These are phyloP conservation scores for Aspidapion aeneum DNA, from an alignment of 2,888 invertebrate species.

Conservation along the genomic window DNA sequence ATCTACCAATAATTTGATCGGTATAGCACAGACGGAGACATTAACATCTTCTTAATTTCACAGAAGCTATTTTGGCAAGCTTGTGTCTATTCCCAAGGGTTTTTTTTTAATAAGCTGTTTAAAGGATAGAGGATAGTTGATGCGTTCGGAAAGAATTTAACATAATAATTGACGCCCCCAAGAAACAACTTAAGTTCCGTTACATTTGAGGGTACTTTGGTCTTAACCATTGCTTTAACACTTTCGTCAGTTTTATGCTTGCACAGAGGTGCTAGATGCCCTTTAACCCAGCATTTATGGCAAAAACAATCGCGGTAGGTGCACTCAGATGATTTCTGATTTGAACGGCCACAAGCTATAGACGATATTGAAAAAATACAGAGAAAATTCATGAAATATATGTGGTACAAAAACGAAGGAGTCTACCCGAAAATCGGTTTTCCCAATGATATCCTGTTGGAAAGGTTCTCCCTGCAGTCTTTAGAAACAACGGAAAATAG, in stretches of 20 bases:
- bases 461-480: too few relatives aligned
- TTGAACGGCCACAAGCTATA: slow-evolving; percentile 9
- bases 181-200: slow-evolving; percentile 23
- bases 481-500: too few relatives aligned
- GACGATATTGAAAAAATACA: too few relatives aligned
- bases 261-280: slow-evolving; percentile 21
- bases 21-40: slow-evolving; percentile 18
- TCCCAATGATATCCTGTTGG: too few relatives aligned
- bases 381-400: too few relatives aligned
- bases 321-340: slow-evolving; percentile 4
- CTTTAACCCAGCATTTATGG: slow-evolving; percentile 18
- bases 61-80: slow-evolving; percentile 13
- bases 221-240: slow-evolving; percentile 19
- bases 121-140: slow-evolving; percentile 22
- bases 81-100: slow-evolving; percentile 18
- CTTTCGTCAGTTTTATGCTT: slow-evolving; percentile 13
- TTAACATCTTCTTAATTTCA: slow-evolving; percentile 21
- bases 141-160: slow-evolving; percentile 23
- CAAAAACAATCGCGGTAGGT: slow-evolving; percentile 12
- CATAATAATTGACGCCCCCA: slow-evolving; percentile 25
- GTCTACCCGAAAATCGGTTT: too few relatives aligned
- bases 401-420: too few relatives aligned
- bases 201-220: slow-evolving; percentile 17
- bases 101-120: slow-evolving; percentile 22
- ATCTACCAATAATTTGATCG: slow-evolving; percentile 17